Evolutionary conservation across 2,797 vertebrate genomes (phyloP).

Genomic region (Sebastes kiyomatsui): DNA sequence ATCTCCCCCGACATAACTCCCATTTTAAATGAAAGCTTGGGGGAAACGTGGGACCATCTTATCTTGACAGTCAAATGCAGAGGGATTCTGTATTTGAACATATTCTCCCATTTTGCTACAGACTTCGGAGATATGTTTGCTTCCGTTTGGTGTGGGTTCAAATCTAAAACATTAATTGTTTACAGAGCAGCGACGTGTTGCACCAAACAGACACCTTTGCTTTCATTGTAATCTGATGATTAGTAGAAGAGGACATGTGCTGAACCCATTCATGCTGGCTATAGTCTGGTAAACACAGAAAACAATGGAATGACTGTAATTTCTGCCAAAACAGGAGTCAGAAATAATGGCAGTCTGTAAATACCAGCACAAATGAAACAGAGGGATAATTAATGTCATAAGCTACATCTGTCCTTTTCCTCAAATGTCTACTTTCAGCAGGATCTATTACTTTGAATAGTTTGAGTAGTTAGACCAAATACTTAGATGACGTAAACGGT

Average conservation of each 20-base stretch:
- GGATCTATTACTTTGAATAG: not conserved
- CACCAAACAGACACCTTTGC: not conserved
- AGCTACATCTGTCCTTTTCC: not conserved
- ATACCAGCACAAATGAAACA: not conserved
- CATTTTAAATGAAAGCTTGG: slow-evolving; percentile 1
- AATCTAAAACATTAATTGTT: not conserved
- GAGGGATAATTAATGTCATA: not conserved
- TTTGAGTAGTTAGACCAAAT: not conserved
- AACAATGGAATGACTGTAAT: not conserved
- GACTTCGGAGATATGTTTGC: not conserved
- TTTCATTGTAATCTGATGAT: not conserved
- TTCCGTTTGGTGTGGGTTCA: not conserved
- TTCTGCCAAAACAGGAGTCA: not conserved
- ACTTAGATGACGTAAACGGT: no score
- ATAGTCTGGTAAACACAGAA: not conserved
- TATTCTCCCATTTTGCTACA: not conserved
- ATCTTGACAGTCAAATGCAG: slow-evolving; percentile 16
- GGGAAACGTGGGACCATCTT: not conserved
- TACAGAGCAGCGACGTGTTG: no score
- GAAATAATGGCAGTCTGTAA: not conserved
- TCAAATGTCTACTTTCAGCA: not conserved
- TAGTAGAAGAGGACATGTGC: not conserved
- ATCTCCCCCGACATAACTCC: slow-evolving; percentile 8
- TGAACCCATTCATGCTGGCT: not conserved
- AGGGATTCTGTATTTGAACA: not conserved